A percentile compares a stretch with the other conserved stretches of the same genome.
These are phyloP conservation scores for Cyrtonyx montezumae DNA, from an alignment of 2,113 vertebrate genomes.

Conservation along the genomic window DNA sequence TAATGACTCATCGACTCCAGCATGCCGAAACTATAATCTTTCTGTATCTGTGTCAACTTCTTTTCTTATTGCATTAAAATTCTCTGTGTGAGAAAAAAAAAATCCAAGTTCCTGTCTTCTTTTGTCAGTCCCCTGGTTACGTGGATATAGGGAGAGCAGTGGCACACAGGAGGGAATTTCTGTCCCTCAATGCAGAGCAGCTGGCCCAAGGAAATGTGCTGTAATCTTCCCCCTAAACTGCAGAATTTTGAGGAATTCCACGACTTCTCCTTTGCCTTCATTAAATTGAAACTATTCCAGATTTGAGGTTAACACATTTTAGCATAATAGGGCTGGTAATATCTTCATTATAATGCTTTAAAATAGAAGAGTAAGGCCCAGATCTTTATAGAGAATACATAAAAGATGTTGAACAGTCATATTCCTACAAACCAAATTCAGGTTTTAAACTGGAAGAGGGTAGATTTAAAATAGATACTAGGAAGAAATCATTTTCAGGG, in stretches of 20 bases:
- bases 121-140: background rate
- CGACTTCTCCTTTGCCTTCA: background rate
- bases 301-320: background rate
- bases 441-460: too few species aligned
- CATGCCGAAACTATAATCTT: slow-evolving; percentile 3
- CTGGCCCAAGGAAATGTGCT: background rate
- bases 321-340: background rate
- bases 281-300: background rate
- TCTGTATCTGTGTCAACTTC: background rate
- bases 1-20: background rate
- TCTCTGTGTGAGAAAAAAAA: background rate
- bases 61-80: slow-evolving; percentile 28
- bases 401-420: background rate
- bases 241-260: background rate
- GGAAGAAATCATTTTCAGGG: too few species aligned
- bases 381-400: background rate
- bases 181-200: background rate
- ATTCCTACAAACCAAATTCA: background rate
- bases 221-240: background rate
- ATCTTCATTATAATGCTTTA: background rate
- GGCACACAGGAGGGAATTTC: background rate
- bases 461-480: too few species aligned
- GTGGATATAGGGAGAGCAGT: background rate
- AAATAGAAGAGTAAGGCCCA: background rate
- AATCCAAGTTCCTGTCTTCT: background rate